Base-by-base conservation (phyloP, 2,113 vertebrate genomes). In the Tapirus terrestris region DNA sequence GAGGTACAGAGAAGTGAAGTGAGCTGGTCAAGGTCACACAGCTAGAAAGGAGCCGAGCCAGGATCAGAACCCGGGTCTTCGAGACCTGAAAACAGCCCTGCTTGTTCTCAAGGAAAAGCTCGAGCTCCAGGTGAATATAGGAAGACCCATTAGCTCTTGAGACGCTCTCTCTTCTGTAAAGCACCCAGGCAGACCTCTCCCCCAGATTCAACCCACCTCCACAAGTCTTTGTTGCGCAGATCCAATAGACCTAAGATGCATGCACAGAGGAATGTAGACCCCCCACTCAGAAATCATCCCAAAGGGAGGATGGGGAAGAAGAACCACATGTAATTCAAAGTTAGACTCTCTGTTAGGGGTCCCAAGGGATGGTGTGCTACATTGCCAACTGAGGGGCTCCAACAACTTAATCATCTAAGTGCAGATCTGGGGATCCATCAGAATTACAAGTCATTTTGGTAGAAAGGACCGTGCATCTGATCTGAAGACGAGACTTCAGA, bases 301-400 rank as follows among this genome's bases (percentile, higher is more conserved):
- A 68, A 56, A 29, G 2, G 13, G 23, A 83, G 45, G 18, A 29
- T 0, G 0, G 8, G 72, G 36, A 82, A 23, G 13, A 48, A 79
- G 73, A 89, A 60, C 6, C 7, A 60, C 18, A 58, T 6, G 16
- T 6, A 23, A 21, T 27, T 65, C 53, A n/a, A 60, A 53, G 21
- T 0, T 61, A 8, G 25, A 58, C 53, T 76, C 45, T 29, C n/a
- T 3, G 5, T 0, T 36, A 21, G 31, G 43, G 48, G 21, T 27
- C 23, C 48, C 4, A 0, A 7, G 48, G 36, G 23, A 2, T 12
- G 29, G 5, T 6, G 2, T 51, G 51, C 33, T 23, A 33, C 8
- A 11, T 0, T 3, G 11, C 16, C n/a, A 11, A 29, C 8, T 0
- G 1, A 58, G 9, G 3, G 48, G 17, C 12, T 39, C 43, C 0